These are phyloP conservation scores for Automeris io DNA, from an alignment of 2,888 invertebrate species.

Conservation along the genomic window DNA sequence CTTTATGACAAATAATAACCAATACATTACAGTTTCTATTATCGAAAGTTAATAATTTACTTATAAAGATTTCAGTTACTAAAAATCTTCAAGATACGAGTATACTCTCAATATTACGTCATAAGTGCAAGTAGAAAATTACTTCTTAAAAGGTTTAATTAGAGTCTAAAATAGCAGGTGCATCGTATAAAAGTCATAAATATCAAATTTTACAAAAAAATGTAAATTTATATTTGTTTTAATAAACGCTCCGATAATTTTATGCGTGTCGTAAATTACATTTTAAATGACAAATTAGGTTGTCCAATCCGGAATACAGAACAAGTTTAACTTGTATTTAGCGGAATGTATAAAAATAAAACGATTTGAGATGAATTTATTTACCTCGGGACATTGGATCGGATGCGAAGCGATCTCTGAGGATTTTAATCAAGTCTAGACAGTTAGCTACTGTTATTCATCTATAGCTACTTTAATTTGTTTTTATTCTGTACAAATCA, in stretches of 20 bases:
- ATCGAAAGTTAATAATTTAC: too few species aligned
- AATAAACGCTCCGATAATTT: neutral
- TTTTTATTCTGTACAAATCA: too few species aligned
- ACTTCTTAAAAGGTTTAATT: too few species aligned
- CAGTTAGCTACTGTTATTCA: slow-evolving; percentile 36
- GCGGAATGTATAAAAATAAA: slow-evolving; percentile 36
- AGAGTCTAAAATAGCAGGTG: too few species aligned
- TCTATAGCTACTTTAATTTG: slow-evolving; percentile 21
- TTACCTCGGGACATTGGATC: slow-evolving; percentile 36
- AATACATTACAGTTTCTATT: too few species aligned
- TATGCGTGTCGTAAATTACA: neutral
- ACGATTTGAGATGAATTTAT: slow-evolving; percentile 42
- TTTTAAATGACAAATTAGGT: neutral
- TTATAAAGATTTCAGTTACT: too few species aligned
- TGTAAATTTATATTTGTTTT: neutral
- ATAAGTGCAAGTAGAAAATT: too few species aligned
- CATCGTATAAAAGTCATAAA: too few species aligned
- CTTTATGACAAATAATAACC: too few species aligned
- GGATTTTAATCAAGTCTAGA: slow-evolving; percentile 46
- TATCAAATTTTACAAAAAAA: neutral
- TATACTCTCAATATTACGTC: too few species aligned
- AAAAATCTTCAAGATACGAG: too few species aligned
- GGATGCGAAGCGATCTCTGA: slow-evolving; percentile 31
- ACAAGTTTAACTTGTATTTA: slow-evolving; percentile 4
- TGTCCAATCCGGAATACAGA: neutral